Evolutionary conservation across 1,140 invertebrate genomes (phyloP), one percentile per base, ranked within the genome.

Genomic region (Liolophura sinensis): DNA sequence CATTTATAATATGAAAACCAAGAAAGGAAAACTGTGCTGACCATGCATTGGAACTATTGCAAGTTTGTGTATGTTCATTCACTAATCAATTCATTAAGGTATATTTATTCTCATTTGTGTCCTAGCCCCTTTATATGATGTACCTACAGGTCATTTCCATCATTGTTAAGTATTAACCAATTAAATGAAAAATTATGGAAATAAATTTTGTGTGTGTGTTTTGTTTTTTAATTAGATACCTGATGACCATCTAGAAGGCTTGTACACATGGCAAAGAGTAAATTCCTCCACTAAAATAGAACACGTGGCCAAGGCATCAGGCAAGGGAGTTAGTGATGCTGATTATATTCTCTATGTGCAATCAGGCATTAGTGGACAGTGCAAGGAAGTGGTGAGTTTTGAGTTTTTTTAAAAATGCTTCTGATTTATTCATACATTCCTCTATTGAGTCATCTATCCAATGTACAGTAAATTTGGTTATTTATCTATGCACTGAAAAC

Each of bases 281-380:
- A 6, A 59, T 40, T 9, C 3, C 31, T 40, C 31, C 20, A 31
- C 27, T 9, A 57, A 65, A 22, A 64, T 65, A 7, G 14, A 68
- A 3, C 11, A 50, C 25, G 50, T 60, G 24, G 49, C 63, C 4
- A 62, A 60, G 56, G 25, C 50, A n/a, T 18, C 46, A 16, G 73
- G 71, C 15, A 11, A 31, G 24, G 73, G 73, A 1, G 40, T 75
- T 16, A 59, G 52, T 1, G 50, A 70, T 60, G 62, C 73, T 58
- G 73, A 75, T 59, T 66, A 68, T 54, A 52, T 75, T n/a, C 46
- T 75, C 15, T 73, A 75, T 65, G 60, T 75, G 15, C 52, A 50
- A 16, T 64, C 69, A 47, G 46, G 62, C 15, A 61, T 64, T 20
- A 72, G 70, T 18, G 56, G 59, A 22, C 60, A 63, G 14, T 74